Percentiles rank a stretch among this genome's conserved stretches.
These are phyloP conservation scores for Thalassoma bifasciatum DNA, from an alignment of 2,113 vertebrate genomes.

Conservation along the genomic window DNA sequence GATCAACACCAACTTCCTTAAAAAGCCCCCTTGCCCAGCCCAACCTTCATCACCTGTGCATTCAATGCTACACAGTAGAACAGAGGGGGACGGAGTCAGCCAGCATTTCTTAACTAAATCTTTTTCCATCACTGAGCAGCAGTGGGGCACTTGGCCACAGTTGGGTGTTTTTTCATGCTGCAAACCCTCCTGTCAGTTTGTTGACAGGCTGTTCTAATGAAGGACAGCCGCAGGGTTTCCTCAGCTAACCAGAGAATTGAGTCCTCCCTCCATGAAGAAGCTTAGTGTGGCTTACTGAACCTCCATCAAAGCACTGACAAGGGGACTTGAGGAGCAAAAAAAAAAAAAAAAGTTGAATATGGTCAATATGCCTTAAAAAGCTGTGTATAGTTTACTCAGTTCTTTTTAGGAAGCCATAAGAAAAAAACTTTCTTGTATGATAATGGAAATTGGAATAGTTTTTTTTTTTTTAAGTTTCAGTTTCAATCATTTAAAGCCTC, in stretches of 20 bases:
- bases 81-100: constrained; percentile 1
- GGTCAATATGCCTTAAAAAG: not conserved
- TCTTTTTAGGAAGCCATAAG: too few species aligned
- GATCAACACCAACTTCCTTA: not conserved
- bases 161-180: constrained; percentile 10
- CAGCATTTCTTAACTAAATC: constrained; percentile 24
- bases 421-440: too few species aligned
- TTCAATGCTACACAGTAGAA: not conserved
- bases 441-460: too few species aligned
- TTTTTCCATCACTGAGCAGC: constrained; percentile 28
- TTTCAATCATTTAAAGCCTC: too few species aligned
- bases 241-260: constrained; percentile 4
- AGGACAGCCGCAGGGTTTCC: constrained; percentile 7
- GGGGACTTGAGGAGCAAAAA: not conserved
- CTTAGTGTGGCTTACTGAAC: constrained; percentile 21
- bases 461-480: too few species aligned
- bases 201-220: constrained; percentile 38
- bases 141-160: constrained; percentile 22
- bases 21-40: not conserved
- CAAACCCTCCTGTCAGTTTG: constrained; percentile 16
- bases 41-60: not conserved
- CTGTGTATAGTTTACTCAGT: too few species aligned
- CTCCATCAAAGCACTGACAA: not conserved
- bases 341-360: not conserved
- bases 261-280: not conserved